These are phyloP conservation scores for Hyles euphorbiae DNA, from an alignment of 1,140 invertebrate species.

Conservation along the genomic window DNA sequence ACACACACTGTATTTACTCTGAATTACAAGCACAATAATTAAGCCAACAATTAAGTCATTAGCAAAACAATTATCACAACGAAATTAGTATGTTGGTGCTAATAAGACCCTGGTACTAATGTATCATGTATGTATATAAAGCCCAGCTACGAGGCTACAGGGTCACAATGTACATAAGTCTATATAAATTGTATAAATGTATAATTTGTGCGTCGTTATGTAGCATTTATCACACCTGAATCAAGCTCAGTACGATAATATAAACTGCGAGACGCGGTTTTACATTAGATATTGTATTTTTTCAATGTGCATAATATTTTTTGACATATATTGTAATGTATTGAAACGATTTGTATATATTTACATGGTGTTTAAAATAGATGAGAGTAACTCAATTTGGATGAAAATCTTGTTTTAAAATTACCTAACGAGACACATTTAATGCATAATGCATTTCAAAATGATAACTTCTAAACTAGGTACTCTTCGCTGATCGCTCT, in stretches of 20 bases:
- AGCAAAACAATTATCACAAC: slow-evolving; percentile 10
- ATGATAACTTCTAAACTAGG: no score
- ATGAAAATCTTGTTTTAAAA: no score
- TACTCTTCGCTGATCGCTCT: no score
- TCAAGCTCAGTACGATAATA: slow-evolving; percentile 62
- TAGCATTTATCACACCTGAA: slow-evolving; percentile 74
- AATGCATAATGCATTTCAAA: no score
- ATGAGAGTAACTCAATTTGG: no score
- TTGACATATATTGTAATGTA: neutral
- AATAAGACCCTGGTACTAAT: slow-evolving; percentile 44
- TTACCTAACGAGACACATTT: no score
- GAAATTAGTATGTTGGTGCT: slow-evolving; percentile 44
- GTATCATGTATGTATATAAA: slow-evolving; percentile 57
- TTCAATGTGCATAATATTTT: slow-evolving; percentile 3
- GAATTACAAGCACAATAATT: neutral
- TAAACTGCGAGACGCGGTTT: slow-evolving; percentile 26
- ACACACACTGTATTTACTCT: no score
- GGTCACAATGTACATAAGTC: slow-evolving; percentile 55
- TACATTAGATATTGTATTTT: slow-evolving; percentile 19
- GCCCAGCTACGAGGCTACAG: slow-evolving; percentile 61
- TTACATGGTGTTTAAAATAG: no score
- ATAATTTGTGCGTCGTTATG: slow-evolving; percentile 35
- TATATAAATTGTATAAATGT: slow-evolving; percentile 36
- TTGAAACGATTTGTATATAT: no score
- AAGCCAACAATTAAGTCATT: neutral